These are phyloP conservation scores for Hephaestus fuliginosus DNA, from an alignment of 2,797 vertebrate genomes.

Conservation along the genomic window DNA sequence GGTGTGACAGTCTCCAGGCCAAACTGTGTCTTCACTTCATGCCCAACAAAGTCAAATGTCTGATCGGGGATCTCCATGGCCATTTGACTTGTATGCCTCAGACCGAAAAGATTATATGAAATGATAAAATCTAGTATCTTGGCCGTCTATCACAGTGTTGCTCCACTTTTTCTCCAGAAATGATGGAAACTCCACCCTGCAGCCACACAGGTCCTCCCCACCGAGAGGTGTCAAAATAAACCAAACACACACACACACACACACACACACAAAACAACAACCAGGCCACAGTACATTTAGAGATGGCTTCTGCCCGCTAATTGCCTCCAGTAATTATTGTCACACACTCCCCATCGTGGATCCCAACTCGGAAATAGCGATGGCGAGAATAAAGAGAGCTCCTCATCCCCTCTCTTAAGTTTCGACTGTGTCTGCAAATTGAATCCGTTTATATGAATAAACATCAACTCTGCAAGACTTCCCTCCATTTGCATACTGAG, in stretches of 20 bases:
- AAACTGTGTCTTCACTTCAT: too few relatives aligned
- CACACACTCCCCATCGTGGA: constrained; percentile 49
- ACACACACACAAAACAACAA: constrained; percentile 8
- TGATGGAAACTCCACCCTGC: background rate
- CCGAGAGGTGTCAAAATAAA: constrained; percentile 69
- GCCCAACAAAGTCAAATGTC: background rate
- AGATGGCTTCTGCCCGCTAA: constrained; percentile 60
- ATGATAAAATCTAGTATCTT: background rate
- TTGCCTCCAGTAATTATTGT: constrained; percentile 54
- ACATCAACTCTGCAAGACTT: constrained; percentile 71
- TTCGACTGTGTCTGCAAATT: constrained; percentile 68
- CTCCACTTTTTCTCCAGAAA: background rate
- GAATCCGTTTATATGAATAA: constrained; percentile 78
- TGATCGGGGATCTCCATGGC: background rate
- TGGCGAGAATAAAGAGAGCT: constrained; percentile 10
- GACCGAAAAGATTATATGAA: background rate
- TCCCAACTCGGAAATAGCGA: constrained; percentile 33
- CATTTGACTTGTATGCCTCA: background rate
- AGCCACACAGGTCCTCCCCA: background rate
- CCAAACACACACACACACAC: background rate
- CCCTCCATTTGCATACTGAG: constrained; percentile 65
- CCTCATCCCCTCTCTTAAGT: constrained; percentile 20
- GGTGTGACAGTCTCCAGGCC: too few relatives aligned
- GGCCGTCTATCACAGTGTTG: background rate
- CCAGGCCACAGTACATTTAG: constrained; percentile 47